A percentile compares a stretch with the other conserved stretches of the same genome.
Conservation (phyloP, 1,140 invertebrate genomes). For the Diabrotica virgifera region DNA sequence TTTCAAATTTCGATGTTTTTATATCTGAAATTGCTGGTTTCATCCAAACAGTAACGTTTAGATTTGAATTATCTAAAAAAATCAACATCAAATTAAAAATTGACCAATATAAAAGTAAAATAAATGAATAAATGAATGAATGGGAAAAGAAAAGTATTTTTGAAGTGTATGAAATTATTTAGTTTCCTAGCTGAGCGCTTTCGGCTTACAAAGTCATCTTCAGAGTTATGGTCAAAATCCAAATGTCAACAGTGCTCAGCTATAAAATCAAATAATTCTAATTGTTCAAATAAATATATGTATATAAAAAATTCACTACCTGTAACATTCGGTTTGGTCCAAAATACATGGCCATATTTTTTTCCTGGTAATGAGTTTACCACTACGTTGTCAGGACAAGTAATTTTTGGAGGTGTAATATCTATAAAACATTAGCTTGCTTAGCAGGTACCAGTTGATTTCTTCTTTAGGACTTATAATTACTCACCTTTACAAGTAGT, state of each 20-base stretch:
- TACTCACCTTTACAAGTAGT: constrained; percentile 52
- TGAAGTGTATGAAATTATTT: too few species aligned
- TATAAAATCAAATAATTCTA: not conserved
- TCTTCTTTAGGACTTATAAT: not conserved
- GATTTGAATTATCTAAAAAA: constrained; percentile 51
- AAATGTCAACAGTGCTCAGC: not conserved
- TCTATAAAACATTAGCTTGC: constrained; percentile 45
- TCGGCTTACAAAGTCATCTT: too few species aligned
- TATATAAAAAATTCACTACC: constrained; percentile 40
- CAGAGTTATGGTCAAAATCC: too few species aligned
- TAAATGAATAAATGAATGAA: not conserved
- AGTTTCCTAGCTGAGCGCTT: too few species aligned
- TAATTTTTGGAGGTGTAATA: constrained; percentile 53
- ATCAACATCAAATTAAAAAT: too few species aligned
- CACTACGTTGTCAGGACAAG: constrained; percentile 54
- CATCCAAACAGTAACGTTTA: constrained; percentile 50
- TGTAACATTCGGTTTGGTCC: constrained; percentile 50
- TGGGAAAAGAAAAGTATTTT: too few species aligned
- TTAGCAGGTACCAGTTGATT: not conserved
- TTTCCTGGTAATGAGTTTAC: constrained; percentile 48
- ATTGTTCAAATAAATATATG: not conserved
- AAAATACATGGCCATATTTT: constrained; percentile 55
- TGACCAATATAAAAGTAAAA: too few species aligned
- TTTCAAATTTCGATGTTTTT: constrained; percentile 48
- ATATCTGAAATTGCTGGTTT: constrained; percentile 49